These are phyloP conservation scores for Heterocephalus glaber DNA, from an alignment of 2,113 vertebrate genomes.

Conservation along the genomic window DNA sequence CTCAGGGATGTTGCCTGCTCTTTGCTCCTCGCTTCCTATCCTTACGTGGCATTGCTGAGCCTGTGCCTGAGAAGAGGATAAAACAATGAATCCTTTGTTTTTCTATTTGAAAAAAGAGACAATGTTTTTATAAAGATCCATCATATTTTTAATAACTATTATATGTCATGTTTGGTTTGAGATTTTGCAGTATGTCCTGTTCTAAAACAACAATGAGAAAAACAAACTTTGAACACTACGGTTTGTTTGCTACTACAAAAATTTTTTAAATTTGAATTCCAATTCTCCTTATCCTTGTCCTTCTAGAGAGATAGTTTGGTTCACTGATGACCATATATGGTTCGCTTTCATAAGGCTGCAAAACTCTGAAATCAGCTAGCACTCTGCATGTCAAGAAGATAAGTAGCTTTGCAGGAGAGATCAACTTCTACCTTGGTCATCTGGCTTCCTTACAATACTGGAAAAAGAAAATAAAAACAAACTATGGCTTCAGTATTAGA, in stretches of 20 bases:
- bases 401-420: conserved; percentile 46
- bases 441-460: conserved; percentile 49
- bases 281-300: conserved; percentile 50
- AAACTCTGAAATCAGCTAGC: conserved; percentile 11
- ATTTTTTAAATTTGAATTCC: conserved; percentile 53
- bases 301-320: conserved; percentile 55
- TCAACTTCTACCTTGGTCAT: conserved; percentile 48
- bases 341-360: conserved; percentile 47
- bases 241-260: conserved; percentile 18
- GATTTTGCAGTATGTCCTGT: not conserved
- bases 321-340: conserved; percentile 52
- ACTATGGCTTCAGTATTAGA: conserved; percentile 50
- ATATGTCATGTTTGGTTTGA: not conserved
- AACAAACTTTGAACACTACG: not conserved
- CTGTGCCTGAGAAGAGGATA: not conserved
- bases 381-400: conserved; percentile 6
- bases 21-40: not conserved
- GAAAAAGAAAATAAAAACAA: conserved; percentile 59
- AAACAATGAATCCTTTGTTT: not conserved
- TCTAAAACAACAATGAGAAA: not conserved
- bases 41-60: not conserved
- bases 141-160: not conserved
- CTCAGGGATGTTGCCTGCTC: not conserved
- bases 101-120: conserved; percentile 19
- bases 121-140: not conserved